Base-by-base conservation (phyloP, 2,888 invertebrate species). In the Aphodius granarius region DNA sequence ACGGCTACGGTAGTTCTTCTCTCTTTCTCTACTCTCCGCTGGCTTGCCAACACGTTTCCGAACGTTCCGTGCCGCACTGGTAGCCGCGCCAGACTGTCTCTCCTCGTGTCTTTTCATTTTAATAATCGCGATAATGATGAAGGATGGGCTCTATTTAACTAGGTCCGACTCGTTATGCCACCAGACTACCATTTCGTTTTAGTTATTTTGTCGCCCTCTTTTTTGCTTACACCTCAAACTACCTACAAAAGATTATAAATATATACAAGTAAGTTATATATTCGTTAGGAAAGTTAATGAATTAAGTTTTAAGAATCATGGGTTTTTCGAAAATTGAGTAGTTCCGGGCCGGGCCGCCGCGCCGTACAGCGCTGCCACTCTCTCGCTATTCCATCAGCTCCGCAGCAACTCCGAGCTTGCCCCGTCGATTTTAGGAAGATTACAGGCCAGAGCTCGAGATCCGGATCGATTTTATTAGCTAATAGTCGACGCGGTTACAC, bases 401-500 rank as follows among this genome's bases (percentile, higher is more conserved):
- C 79, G 78, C 78, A n/a, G 78, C 83, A n/a, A n/a, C n/a, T n/a
- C n/a, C n/a, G n/a, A n/a, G 43, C 43, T 13, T 43, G 9, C 1
- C 43, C 9, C 68, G 68, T 22, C 20, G 83, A 82, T 84, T 85
- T 85, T 84, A 84, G 83, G 83, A 83, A 84, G 84, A 85, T 85
- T 85, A 85, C 68, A 19, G 9, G 21, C 68, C 68, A 16, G 13
- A 20, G 17, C 20, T 16, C 19, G 15, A 22, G 22, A n/a, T 68
- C 20, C 80, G 82, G 83, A 86, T 86, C 86, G 86, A 86, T 86
- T 86, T 85, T 86, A 86, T 86, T 86, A 86, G 86, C 85, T 86
- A 86, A 86, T 86, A 86, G 86, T 84, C 84, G 83, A 85, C 84
- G 84, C 84, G 85, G 85, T 85, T 85, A 86, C 85, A 86, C 85